A percentile compares a stretch with the other conserved stretches of the same genome.
These are phyloP conservation scores for Ameiurus melas DNA, from an alignment of 2,113 vertebrate genomes.

Conservation along the genomic window DNA sequence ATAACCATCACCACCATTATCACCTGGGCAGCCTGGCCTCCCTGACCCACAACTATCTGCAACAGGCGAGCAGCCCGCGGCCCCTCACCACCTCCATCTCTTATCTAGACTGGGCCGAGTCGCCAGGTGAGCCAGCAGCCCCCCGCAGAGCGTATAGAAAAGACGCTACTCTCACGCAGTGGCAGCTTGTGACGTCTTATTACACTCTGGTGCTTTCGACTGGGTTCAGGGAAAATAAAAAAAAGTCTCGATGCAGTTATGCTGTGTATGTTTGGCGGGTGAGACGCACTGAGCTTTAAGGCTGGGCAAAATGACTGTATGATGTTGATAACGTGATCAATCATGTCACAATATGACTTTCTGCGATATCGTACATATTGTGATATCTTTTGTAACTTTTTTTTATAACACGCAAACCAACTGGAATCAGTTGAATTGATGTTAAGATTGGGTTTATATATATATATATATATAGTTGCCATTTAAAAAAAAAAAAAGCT, in stretches of 20 bases:
- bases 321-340: neutral
- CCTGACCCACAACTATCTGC: constrained; percentile 90
- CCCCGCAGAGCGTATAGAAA: constrained; percentile 26
- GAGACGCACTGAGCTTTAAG: neutral
- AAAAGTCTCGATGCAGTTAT: neutral
- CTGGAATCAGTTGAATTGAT: neutral
- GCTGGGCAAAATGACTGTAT: neutral
- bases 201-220: neutral
- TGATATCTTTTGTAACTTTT: neutral
- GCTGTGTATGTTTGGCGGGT: neutral
- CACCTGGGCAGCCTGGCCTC: constrained; percentile 93
- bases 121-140: constrained; percentile 86
- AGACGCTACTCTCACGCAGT: neutral
- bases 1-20: constrained; percentile 99
- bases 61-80: constrained; percentile 85
- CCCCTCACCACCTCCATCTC: constrained; percentile 83
- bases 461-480: no score
- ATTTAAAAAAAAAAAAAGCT: no score
- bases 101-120: constrained; percentile 94
- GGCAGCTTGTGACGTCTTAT: neutral
- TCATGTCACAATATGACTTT: neutral
- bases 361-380: neutral
- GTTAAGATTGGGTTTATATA: neutral
- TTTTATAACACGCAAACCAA: neutral
- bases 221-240: neutral